Base-by-base conservation (phyloP, 2,113 vertebrate species). In the Sphaerodactylus townsendi region DNA sequence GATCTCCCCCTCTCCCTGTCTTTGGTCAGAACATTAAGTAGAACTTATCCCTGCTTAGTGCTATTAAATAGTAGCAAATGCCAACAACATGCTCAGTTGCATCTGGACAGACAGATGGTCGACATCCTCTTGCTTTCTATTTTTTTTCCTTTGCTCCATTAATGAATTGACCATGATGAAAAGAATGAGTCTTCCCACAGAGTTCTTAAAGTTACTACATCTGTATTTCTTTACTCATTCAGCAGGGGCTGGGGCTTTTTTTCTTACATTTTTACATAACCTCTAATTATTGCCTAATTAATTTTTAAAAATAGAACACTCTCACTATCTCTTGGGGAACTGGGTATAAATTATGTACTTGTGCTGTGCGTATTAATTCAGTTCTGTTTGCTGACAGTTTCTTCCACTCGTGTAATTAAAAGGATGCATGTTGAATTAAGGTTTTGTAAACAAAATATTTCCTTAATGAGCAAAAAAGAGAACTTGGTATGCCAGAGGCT, bases 81-180 rank as follows among this genome's bases (percentile, higher is more conserved):
- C 92, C 92, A 93, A 78, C 95, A 94, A 85, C 83, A 83, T 95
- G 82, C 96, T 95, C 92, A 33, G 10, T 92, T 95, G 94, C 94
- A 95, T 93, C 90, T 96, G 93, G 93, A 91, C 90, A 33, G 85
- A 95, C 96, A 96, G 93, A 92, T 94, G 96, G 95, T 91, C 89
- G 90, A 77, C 84, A 81, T 95, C 92, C 90, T 90, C 86, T 81
- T 90, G 37, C 90, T 93, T 88, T 93, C 92, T 95, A 90, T 87
- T 90, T 94, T 90, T 94, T 94, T 93, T 92, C 95, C 48, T 75
- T 76, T 25, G 46, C 65, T 94, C 86, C 70, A 74, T 93, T 96
- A 95, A 92, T 95, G 92, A 95, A 95, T 86, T 93, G 93, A 89
- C 92, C 79, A 83, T 81, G 89, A 85, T 88, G 81, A 94, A 93